Base-by-base conservation (phyloP, 2,888 invertebrate genomes). In the Augochlorella aurata region DNA sequence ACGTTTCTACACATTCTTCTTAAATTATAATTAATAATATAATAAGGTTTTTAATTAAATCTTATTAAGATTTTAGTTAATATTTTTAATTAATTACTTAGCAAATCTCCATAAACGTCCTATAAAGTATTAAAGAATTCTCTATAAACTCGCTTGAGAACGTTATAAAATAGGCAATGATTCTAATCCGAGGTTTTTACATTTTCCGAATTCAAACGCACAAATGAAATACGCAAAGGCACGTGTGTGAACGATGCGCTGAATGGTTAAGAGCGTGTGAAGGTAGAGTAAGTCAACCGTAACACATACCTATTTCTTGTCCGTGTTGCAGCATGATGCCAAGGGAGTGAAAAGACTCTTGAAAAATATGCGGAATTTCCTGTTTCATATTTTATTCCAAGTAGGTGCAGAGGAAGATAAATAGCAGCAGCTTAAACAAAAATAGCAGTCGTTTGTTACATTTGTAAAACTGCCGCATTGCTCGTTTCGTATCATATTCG, bases 341-440 rank as follows among this genome's bases (percentile, higher is more conserved):
- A 24, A 58, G 21, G 24, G 54, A 2, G 24, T 58, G 54, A 24
- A 14, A 58, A 58, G 54, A 21, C 21, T 58, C 7, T 58, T 21
- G 54, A 58, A 58, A 58, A 58, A 58, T 58, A 58, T 14, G 21
- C 24, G n/a, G 24, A 24, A 24, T 24, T 58, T 24, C 54, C 54
- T 24, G 54, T 58, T 58, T 58, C 54, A 58, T 58, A 58, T 58
- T 58, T 52, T 52, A 50, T 38, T 50, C 21, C 70, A 58, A 58
- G 54, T 58, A 58, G 54, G 21, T 24, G 24, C 54, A 24, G 54
- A 58, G 54, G 24, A 58, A 24, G 54, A 58, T 58, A 24, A 58
- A 58, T 12, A 58, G 54, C n/a, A 24, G 24, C 21, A 1, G 21
- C 54, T 58, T 58, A 58, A 58, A 24, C 24, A 58, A 58, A 58